Evolutionary conservation across 2,113 vertebrate species (phyloP).

Genomic region (Calidris pygmaea): DNA sequence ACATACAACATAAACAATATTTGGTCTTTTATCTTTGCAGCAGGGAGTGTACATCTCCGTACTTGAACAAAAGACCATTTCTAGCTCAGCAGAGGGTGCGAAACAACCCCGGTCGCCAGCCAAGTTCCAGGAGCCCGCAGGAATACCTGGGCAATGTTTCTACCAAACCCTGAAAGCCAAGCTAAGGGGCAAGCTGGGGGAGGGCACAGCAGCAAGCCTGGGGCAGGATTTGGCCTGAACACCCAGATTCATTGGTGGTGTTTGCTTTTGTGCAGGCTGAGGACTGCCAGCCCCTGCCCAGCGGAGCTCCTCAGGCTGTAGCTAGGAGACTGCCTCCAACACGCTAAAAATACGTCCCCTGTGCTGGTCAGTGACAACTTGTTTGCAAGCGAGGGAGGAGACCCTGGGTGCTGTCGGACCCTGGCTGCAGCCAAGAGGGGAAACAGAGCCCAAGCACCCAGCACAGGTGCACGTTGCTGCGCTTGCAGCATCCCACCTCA

Average conservation of each 20-base stretch:
- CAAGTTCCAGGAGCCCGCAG: neutral
- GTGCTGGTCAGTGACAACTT: neutral
- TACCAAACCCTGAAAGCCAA: neutral
- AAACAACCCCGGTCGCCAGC: neutral
- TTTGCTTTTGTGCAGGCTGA: slow-evolving; percentile 18
- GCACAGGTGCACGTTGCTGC: accelerated
- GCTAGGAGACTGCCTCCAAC: slow-evolving; percentile 51
- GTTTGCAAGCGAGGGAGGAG: neutral
- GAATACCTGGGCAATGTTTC: neutral
- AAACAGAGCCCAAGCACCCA: neutral
- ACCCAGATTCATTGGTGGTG: neutral
- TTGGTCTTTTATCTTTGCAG: slow-evolving; percentile 36
- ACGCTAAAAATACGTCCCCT: slow-evolving; percentile 3
- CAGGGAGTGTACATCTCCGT: neutral
- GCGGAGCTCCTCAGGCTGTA: slow-evolving; percentile 32
- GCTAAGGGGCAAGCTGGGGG: neutral
- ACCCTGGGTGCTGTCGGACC: neutral
- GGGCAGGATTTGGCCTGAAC: neutral
- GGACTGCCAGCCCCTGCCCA: slow-evolving; percentile 28
- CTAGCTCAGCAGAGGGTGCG: neutral
- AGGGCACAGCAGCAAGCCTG: accelerated
- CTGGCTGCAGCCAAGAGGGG: neutral
- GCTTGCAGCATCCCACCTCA: accelerated
- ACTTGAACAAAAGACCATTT: slow-evolving; percentile 42
- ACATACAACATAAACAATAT: slow-evolving; percentile 45